Evolutionary conservation across 2,113 vertebrate genomes (phyloP).

Genomic region (Terrapene triunguis): DNA sequence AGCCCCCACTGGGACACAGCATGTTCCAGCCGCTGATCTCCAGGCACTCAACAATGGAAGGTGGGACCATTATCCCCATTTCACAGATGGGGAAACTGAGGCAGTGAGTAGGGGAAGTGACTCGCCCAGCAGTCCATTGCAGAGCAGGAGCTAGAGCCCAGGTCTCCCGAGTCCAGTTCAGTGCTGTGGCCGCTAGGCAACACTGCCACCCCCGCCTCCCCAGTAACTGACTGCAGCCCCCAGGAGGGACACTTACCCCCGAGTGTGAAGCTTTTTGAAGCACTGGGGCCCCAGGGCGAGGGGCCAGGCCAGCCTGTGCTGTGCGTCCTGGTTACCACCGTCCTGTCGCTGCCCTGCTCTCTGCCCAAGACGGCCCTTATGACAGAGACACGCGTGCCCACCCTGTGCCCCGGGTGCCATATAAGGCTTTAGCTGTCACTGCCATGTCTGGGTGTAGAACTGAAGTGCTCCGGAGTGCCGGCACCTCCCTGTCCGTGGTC

Average conservation of each 20-base stretch:
- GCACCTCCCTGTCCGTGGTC: neutral
- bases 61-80: neutral
- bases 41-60: neutral
- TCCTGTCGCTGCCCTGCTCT: neutral
- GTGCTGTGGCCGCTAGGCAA: neutral
- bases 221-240: neutral
- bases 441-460: neutral
- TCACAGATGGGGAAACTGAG: neutral
- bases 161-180: neutral
- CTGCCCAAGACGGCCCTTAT: too few species aligned
- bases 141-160: too few species aligned
- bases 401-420: too few species aligned
- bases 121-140: neutral
- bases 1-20: neutral
- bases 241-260: neutral
- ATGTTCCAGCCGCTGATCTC: neutral
- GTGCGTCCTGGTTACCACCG: neutral
- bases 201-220: neutral
- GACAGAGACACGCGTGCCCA: too few species aligned
- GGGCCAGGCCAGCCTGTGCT: neutral
- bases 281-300: too few species aligned
- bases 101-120: neutral
- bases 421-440: neutral
- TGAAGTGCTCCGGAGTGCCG: neutral
- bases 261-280: neutral